phyloP scores from a whole-genome alignment of 2,797 vertebrate genomes.

The Chaenodraco wilsoni region DNA sequence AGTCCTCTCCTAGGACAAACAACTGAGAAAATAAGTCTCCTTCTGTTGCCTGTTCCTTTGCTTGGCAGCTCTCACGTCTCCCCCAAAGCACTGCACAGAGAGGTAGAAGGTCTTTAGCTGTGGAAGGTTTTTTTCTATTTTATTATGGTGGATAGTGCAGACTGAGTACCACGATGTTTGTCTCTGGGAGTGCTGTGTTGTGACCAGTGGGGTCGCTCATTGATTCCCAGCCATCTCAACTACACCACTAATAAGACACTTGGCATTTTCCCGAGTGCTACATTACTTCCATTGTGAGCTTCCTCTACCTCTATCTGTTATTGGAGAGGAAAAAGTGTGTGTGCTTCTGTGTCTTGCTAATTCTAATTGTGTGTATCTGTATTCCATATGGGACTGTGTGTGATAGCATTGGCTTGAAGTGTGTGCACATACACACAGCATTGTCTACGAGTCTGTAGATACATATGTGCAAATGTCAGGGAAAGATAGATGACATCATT shows the following conservation, averaged over 20 bases:
- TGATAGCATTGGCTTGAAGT: slow-evolving; percentile 21
- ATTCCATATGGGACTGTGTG: slow-evolving; percentile 31
- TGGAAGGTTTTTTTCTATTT: slow-evolving; percentile 52
- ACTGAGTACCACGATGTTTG: slow-evolving; percentile 67
- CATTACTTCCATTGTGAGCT: slow-evolving; percentile 73
- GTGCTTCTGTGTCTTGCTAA: slow-evolving; percentile 29
- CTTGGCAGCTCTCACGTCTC: slow-evolving; percentile 67
- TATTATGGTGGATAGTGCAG: slow-evolving; percentile 76
- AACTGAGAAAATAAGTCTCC: slow-evolving; percentile 57
- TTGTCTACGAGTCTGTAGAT: slow-evolving; percentile 39
- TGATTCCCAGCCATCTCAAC: slow-evolving; percentile 74
- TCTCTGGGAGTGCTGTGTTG: slow-evolving; percentile 71
- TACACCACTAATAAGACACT: slow-evolving; percentile 83
- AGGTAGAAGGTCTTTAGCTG: slow-evolving; percentile 58
- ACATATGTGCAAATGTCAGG: slow-evolving; percentile 42
- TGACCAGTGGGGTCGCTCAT: slow-evolving; percentile 76
- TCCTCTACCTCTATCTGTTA: slow-evolving; percentile 51
- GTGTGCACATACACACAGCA: slow-evolving; percentile 24
- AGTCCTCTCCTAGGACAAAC: slow-evolving; percentile 52
- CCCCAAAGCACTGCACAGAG: slow-evolving; percentile 73
- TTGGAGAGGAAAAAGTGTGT: slow-evolving; percentile 36
- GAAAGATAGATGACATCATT: slow-evolving; percentile 43
- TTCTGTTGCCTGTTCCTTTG: slow-evolving; percentile 59
- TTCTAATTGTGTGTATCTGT: slow-evolving; percentile 7
- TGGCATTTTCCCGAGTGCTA: slow-evolving; percentile 80